Conservation (phyloP, 2,797 vertebrate species). For the Acanthornis magna region DNA sequence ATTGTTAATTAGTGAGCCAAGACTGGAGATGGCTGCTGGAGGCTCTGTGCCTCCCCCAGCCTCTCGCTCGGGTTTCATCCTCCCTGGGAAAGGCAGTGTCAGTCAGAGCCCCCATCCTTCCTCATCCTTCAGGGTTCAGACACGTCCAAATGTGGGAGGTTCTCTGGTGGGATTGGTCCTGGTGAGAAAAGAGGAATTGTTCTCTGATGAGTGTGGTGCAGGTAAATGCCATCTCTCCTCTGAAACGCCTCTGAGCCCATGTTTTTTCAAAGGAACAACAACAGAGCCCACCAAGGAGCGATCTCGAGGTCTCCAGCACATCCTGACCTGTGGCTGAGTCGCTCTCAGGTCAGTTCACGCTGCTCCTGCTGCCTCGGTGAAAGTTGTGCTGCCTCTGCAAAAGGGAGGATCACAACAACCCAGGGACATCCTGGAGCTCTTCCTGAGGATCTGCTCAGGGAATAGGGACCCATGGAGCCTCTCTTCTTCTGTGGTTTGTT, state of each 20-base stretch:
- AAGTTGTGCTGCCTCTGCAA: not conserved
- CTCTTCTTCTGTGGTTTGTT: not conserved
- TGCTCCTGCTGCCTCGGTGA: not conserved
- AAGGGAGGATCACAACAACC: not conserved
- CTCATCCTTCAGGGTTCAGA: not conserved
- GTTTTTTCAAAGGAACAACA: not conserved
- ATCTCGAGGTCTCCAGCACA: not conserved
- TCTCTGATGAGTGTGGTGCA: not conserved
- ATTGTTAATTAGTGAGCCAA: not conserved
- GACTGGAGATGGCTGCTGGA: not conserved
- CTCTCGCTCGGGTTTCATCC: not conserved
- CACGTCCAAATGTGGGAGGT: not conserved
- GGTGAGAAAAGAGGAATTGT: not conserved
- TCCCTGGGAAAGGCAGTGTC: not conserved
- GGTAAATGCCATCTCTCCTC: not conserved
- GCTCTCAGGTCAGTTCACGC: not conserved
- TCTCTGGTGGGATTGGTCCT: not conserved
- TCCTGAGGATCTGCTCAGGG: not conserved
- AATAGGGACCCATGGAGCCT: not conserved
- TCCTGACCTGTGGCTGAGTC: not conserved
- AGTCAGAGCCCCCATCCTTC: not conserved
- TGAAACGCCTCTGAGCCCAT: not conserved
- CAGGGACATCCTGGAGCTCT: not conserved
- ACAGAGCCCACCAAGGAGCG: not conserved
- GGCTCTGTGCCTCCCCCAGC: not conserved